phyloP scores from a whole-genome alignment of 2,113 vertebrate genomes.

The Notarius lentiginosus region DNA sequence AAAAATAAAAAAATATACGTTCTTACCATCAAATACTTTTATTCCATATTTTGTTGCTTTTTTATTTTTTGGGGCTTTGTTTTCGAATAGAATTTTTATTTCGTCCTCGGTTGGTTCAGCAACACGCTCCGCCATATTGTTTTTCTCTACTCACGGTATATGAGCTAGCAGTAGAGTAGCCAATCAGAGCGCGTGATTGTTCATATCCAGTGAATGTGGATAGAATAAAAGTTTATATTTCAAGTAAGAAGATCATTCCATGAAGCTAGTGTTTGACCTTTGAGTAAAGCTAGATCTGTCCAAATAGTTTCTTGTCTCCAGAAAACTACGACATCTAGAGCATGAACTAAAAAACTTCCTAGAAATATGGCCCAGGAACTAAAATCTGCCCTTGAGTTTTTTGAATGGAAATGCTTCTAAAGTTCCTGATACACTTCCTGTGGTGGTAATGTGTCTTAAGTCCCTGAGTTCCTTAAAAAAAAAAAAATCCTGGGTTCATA shows the following conservation, averaged over 20 bases:
- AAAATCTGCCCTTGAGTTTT: background rate
- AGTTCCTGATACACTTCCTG: background rate
- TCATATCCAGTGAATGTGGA: no score
- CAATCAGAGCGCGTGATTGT: no score
- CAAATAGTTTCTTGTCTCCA: background rate
- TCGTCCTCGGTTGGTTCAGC: no score
- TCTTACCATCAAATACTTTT: no score
- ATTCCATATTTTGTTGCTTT: no score
- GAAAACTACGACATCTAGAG: background rate
- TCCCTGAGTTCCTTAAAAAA: background rate
- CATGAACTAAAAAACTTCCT: background rate
- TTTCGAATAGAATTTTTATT: no score
- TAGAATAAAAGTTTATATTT: background rate
- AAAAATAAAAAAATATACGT: no score
- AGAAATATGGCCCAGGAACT: background rate
- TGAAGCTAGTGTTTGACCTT: background rate
- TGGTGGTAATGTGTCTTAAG: background rate
- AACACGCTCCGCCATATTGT: no score
- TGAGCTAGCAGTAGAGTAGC: no score
- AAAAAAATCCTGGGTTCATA: background rate
- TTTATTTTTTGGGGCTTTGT: no score
- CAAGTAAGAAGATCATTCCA: background rate
- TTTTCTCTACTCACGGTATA: no score
- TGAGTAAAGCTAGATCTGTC: background rate
- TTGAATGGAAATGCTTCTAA: background rate